Percentiles rank a stretch among this genome's conserved stretches.
These are phyloP conservation scores for Conomelus anceps DNA, from an alignment of 2,888 invertebrate genomes.

Conservation along the genomic window DNA sequence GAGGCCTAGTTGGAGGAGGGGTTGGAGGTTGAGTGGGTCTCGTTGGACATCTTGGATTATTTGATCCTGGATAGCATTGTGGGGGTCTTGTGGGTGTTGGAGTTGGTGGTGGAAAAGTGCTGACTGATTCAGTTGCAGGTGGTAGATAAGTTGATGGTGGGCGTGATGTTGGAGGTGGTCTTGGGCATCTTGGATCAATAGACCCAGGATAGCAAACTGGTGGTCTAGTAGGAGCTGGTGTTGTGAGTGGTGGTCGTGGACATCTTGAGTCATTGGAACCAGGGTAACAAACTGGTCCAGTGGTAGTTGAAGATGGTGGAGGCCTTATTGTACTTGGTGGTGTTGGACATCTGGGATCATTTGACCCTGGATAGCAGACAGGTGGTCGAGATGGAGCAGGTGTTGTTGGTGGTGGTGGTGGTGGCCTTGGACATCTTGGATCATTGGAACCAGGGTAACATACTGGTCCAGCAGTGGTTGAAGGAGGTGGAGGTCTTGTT, in stretches of 20 bases:
- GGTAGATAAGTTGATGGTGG: constrained; percentile 33
- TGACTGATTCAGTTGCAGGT: constrained; percentile 37
- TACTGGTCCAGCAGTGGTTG: constrained; percentile 37
- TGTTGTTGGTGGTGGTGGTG: constrained; percentile 34
- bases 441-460: constrained; percentile 38
- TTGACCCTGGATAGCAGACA: constrained; percentile 37
- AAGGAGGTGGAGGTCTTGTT: constrained; percentile 14
- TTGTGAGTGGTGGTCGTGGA: constrained; percentile 34
- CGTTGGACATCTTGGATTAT: constrained; percentile 40
- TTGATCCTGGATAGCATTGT: constrained; percentile 41
- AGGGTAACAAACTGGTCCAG: constrained; percentile 39
- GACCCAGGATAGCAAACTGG: constrained; percentile 37
- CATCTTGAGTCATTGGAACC: constrained; percentile 40
- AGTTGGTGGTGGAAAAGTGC: constrained; percentile 36
- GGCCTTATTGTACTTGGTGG: constrained; percentile 30
- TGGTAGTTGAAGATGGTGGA: constrained; percentile 31
- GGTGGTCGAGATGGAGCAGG: constrained; percentile 23
- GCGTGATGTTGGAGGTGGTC: constrained; percentile 30
- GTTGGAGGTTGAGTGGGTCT: constrained; percentile 15
- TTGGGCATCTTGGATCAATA: constrained; percentile 37
- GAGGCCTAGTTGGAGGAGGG: constrained; percentile 27
- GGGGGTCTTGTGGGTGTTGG: constrained; percentile 40
- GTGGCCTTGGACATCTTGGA: constrained; percentile 32
- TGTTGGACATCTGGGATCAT: constrained; percentile 37
- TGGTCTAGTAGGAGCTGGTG: constrained; percentile 25